These are phyloP conservation scores for Drosophila saltans DNA, from an alignment of 1,140 invertebrate genomes.

Conservation along the genomic window DNA sequence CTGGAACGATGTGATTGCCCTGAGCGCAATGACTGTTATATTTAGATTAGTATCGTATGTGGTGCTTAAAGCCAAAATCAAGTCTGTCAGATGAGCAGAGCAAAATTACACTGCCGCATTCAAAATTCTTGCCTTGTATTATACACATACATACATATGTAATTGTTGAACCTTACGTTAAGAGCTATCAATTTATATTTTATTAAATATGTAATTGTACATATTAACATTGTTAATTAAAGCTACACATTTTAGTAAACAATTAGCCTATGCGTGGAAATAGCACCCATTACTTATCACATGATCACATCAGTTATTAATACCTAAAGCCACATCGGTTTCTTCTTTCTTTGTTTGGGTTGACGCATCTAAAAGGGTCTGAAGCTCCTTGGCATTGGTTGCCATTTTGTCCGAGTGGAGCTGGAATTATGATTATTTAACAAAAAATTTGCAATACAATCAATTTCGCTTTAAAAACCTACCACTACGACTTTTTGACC, in stretches of 20 bases:
- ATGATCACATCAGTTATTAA: constrained; percentile 44
- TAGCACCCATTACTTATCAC: constrained; percentile 56
- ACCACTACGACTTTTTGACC: constrained; percentile 70
- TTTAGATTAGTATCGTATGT: constrained; percentile 90
- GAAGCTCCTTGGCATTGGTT: constrained; percentile 47
- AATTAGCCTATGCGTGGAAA: constrained; percentile 27
- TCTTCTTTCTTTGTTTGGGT: not conserved
- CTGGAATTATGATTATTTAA: constrained; percentile 24
- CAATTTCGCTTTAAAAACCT: constrained; percentile 14
- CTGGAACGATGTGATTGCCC: constrained; percentile 91
- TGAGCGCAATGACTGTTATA: constrained; percentile 88
- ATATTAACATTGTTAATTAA: constrained; percentile 62
- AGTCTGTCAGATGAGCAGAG: constrained; percentile 65
- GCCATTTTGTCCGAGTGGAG: constrained; percentile 56
- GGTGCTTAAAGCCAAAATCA: constrained; percentile 85
- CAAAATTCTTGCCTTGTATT: constrained; percentile 85
- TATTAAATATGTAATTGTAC: constrained; percentile 84
- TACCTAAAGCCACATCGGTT: constrained; percentile 30
- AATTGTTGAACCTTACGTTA: constrained; percentile 91
- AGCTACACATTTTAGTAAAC: constrained; percentile 45
- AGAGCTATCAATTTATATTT: constrained; percentile 86
- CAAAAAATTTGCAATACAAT: not conserved
- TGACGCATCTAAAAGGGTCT: constrained; percentile 37
- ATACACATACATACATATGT: constrained; percentile 87
- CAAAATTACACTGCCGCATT: constrained; percentile 5